phyloP scores from a whole-genome alignment of 2,113 vertebrate genomes.

The Sterrhoptilus dennistouni region DNA sequence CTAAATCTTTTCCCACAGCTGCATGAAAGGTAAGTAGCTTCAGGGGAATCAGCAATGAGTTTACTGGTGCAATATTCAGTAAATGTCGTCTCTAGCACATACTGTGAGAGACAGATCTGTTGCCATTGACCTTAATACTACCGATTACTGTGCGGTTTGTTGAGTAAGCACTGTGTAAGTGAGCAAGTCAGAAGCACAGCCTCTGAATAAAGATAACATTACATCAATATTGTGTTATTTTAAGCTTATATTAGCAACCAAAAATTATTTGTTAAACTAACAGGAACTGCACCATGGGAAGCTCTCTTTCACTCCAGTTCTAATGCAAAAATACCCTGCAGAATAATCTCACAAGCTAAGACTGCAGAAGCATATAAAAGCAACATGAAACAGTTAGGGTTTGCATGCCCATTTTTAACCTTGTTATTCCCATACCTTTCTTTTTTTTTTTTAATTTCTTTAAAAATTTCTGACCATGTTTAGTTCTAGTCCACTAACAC shows the following conservation, averaged over 20 bases:
- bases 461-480: neutral
- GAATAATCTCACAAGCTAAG: neutral
- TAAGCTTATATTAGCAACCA: neutral
- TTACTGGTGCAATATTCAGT: neutral
- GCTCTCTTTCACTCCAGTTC: neutral
- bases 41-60: neutral
- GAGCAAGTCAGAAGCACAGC: neutral
- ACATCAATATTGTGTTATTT: neutral
- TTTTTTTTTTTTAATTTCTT: neutral
- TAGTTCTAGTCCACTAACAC: neutral
- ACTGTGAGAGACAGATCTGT: neutral
- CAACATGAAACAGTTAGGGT: neutral
- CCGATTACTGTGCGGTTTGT: neutral
- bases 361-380: neutral
- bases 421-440: neutral
- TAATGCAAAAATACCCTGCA: neutral
- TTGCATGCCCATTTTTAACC: neutral
- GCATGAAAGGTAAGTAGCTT: neutral
- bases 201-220: constrained; percentile 20
- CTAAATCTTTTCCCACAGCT: neutral
- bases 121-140: constrained; percentile 6
- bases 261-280: neutral
- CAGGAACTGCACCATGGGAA: neutral
- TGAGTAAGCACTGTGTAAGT: constrained; percentile 9
- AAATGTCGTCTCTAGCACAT: neutral